Percentiles rank a stretch among this genome's conserved stretches.
These are phyloP conservation scores for Phenacoccus solenopsis DNA, from an alignment of 1,140 invertebrate genomes.

Conservation along the genomic window DNA sequence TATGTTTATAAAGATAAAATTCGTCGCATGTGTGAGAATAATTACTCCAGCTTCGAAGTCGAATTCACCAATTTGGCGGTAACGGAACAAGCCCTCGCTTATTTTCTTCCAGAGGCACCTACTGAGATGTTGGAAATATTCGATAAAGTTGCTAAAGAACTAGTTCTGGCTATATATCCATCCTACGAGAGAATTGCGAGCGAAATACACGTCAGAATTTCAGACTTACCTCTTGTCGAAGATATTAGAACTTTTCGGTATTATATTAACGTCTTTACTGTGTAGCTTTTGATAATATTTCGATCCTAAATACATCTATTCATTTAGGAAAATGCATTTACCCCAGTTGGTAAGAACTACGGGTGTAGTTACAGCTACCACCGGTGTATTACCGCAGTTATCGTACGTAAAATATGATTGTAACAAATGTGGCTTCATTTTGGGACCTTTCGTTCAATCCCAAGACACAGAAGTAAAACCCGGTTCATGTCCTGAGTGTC, in stretches of 20 bases:
- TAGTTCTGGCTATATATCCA: conserved; percentile 89
- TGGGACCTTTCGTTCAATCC: conserved; percentile 92
- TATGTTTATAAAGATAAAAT: conserved; percentile 90
- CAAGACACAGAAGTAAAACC: conserved; percentile 91
- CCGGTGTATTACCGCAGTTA: conserved; percentile 89
- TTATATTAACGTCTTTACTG: conserved; percentile 15
- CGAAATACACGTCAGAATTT: conserved; percentile 89
- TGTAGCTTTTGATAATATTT: not conserved
- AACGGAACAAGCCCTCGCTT: conserved; percentile 85
- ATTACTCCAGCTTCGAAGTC: conserved; percentile 80
- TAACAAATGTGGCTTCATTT: conserved; percentile 83
- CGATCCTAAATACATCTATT: conserved; percentile 33
- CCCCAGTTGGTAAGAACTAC: conserved; percentile 88
- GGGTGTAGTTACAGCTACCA: conserved; percentile 92
- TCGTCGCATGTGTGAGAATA: conserved; percentile 86
- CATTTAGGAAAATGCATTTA: conserved; percentile 78
- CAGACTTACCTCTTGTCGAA: conserved; percentile 89
- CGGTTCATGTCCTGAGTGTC: conserved; percentile 94
- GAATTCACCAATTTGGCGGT: conserved; percentile 83
- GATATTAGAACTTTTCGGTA: conserved; percentile 84
- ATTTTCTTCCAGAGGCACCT: conserved; percentile 94
- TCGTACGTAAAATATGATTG: conserved; percentile 96
- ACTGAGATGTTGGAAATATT: conserved; percentile 91
- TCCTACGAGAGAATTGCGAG: conserved; percentile 87
- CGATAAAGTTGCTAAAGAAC: conserved; percentile 83